Evolutionary conservation across 1,140 invertebrate species (phyloP).

Genomic region (Aricia agestis): DNA sequence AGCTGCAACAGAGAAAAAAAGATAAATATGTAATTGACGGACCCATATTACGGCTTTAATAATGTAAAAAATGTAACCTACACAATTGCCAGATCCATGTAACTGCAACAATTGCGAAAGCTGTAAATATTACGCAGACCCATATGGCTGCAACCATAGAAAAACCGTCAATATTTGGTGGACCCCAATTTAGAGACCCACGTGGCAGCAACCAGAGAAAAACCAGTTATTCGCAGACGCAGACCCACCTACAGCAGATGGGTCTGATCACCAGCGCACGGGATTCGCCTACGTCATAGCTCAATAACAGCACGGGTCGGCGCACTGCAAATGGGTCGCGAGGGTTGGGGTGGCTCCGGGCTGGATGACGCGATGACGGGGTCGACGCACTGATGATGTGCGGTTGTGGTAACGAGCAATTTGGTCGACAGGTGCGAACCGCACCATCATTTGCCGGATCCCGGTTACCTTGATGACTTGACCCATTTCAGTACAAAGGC

Average conservation of each 20-base stretch:
- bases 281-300: conserved; percentile 24
- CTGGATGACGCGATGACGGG: conserved; percentile 32
- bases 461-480: neutral
- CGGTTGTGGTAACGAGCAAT: conserved; percentile 15
- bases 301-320: conserved; percentile 32
- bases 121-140: too few relatives aligned
- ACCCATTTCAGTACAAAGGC: neutral
- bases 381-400: conserved; percentile 31
- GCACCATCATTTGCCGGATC: neutral
- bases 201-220: too few relatives aligned
- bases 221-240: too few relatives aligned
- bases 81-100: too few relatives aligned
- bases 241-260: neutral
- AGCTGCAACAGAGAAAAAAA: too few relatives aligned
- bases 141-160: too few relatives aligned
- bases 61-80: too few relatives aligned
- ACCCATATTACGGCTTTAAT: too few relatives aligned
- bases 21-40: too few relatives aligned
- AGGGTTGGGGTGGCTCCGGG: conserved; percentile 24
- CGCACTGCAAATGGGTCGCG: conserved; percentile 32
- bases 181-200: too few relatives aligned
- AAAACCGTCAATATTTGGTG: too few relatives aligned
- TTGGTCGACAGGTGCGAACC: conserved; percentile 8
- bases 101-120: too few relatives aligned
- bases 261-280: neutral